These are phyloP conservation scores for Chaetoderma sp. DNA, from an alignment of 2,888 invertebrate species.

Conservation along the genomic window DNA sequence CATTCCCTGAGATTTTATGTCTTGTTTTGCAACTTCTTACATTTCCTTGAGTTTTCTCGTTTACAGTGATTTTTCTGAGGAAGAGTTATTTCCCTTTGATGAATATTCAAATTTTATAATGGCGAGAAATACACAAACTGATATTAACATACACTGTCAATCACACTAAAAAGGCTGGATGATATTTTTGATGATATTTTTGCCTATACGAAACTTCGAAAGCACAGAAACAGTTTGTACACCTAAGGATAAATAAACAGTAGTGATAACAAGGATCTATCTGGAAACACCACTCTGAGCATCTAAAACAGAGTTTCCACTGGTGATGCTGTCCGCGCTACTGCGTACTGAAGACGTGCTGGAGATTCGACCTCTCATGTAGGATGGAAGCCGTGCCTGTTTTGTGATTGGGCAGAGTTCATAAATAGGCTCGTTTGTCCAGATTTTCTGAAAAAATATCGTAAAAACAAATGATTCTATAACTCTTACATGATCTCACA, in stretches of 20 bases:
- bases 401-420: constrained; percentile 66
- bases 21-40: background rate
- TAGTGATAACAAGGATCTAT: too few species aligned
- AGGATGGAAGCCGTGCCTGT: constrained; percentile 58
- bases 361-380: constrained; percentile 52
- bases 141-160: too few species aligned
- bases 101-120: too few species aligned
- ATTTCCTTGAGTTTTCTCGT: background rate
- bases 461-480: constrained; percentile 24
- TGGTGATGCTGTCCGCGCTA: constrained; percentile 26
- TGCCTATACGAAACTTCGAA: too few species aligned
- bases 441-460: constrained; percentile 57
- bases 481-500: too few species aligned
- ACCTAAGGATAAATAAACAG: too few species aligned
- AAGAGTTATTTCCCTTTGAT: background rate
- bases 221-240: too few species aligned
- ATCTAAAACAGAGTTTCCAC: background rate
- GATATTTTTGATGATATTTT: too few species aligned
- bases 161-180: too few species aligned
- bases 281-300: background rate
- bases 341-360: constrained; percentile 45
- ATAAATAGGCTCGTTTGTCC: constrained; percentile 69
- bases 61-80: background rate
- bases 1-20: background rate
- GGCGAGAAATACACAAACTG: too few species aligned